Conservation (phyloP, 2,888 invertebrate genomes). For the Anoncus sp. region DNA sequence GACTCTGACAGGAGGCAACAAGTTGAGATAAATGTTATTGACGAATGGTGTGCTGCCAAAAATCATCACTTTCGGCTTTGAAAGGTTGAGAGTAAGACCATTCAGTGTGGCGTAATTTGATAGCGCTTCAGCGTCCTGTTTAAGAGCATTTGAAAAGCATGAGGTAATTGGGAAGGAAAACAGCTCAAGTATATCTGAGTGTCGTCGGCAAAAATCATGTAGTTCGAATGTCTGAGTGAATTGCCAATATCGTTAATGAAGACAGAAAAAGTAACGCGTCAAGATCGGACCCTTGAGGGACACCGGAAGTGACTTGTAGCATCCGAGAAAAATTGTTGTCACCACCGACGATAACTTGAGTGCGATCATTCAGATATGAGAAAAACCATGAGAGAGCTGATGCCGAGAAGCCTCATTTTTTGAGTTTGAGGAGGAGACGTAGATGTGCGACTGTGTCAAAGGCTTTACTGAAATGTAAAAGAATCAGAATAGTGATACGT, state of each 20-base stretch:
- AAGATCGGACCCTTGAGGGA: not conserved
- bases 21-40: no score
- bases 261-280: not conserved
- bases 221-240: not conserved
- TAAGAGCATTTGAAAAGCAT: no score
- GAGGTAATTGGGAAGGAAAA: not conserved
- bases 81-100: no score
- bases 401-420: not conserved
- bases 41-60: no score
- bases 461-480: constrained; percentile 50
- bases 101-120: no score
- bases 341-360: not conserved
- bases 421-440: not conserved
- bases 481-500: constrained; percentile 12
- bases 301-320: no score
- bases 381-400: not conserved
- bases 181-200: not conserved
- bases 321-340: no score
- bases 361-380: not conserved
- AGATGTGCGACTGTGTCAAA: constrained; percentile 33
- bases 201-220: not conserved
- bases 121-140: no score
- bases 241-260: no score
- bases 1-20: no score
- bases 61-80: no score